Conservation (phyloP, 2,888 invertebrate genomes). For the Rhodophaea formosa region DNA sequence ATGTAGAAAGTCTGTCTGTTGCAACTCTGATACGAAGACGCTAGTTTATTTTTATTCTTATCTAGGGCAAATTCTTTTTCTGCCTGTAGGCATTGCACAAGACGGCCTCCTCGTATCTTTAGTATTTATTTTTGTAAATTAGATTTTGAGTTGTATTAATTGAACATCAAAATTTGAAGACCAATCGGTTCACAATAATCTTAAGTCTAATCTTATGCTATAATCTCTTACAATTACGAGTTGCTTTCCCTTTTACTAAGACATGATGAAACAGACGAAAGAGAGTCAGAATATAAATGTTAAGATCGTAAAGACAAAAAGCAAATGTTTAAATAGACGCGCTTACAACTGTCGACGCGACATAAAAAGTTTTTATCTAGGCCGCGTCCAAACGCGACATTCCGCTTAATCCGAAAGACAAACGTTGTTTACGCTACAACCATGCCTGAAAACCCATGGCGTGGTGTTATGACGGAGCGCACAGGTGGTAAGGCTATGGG, state of each 20-base stretch:
- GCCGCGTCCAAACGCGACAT: constrained; percentile 6
- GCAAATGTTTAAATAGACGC: neutral
- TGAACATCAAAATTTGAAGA: neutral
- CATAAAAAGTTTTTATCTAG: constrained; percentile 15
- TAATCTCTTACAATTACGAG: too few relatives aligned
- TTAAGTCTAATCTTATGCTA: too few relatives aligned
- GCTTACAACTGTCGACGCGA: neutral
- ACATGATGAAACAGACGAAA: neutral
- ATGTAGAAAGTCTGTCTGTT: constrained; percentile 17
- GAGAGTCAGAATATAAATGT: neutral
- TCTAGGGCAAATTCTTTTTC: constrained; percentile 28
- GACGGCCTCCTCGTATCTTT: constrained; percentile 7
- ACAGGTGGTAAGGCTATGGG: constrained; percentile 66
- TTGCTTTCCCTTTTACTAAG: too few relatives aligned
- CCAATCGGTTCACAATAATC: neutral
- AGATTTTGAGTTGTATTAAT: neutral
- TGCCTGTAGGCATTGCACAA: constrained; percentile 24
- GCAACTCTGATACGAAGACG: constrained; percentile 18
- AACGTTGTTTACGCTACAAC: constrained; percentile 27
- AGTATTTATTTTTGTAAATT: neutral
- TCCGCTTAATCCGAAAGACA: constrained; percentile 10
- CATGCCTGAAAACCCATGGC: constrained; percentile 48
- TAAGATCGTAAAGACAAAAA: neutral
- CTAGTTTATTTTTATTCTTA: constrained; percentile 27
- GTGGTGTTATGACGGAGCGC: constrained; percentile 74